Evolutionary conservation across 1,140 invertebrate genomes (phyloP).

Genomic region (Drosophila persimilis): DNA sequence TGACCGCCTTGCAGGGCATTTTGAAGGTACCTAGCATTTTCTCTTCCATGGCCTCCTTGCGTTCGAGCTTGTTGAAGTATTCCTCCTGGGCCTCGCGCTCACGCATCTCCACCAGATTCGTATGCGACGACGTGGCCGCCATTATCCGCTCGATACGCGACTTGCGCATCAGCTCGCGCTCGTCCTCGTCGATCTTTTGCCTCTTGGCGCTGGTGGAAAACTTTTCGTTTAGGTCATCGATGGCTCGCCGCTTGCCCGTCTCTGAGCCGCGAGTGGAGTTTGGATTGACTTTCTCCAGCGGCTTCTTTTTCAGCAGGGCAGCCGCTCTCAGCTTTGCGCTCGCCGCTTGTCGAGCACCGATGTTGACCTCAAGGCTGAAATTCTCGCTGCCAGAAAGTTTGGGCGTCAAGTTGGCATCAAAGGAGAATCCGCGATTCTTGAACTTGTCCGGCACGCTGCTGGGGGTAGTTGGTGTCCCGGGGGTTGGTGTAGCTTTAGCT

Average conservation of each 20-base stretch:
- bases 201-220: constrained; percentile 83
- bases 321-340: constrained; percentile 87
- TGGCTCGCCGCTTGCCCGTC: constrained; percentile 84
- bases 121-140: constrained; percentile 90
- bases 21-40: constrained; percentile 95
- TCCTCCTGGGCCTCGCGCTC: constrained; percentile 91
- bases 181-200: constrained; percentile 83
- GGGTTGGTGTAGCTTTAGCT: neutral
- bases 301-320: constrained; percentile 85
- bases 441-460: constrained; percentile 70
- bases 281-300: constrained; percentile 88
- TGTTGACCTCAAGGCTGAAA: constrained; percentile 86
- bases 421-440: constrained; percentile 71
- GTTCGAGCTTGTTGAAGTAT: constrained; percentile 94
- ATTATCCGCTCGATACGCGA: constrained; percentile 91
- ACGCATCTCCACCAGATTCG: constrained; percentile 88
- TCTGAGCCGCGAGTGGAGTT: constrained; percentile 85
- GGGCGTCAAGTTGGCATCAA: constrained; percentile 55
- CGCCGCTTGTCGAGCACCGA: constrained; percentile 85
- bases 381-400: constrained; percentile 67
- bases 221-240: constrained; percentile 84
- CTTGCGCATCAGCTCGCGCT: constrained; percentile 84
- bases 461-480: constrained; percentile 12
- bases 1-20: constrained; percentile 93
- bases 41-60: constrained; percentile 95